A percentile compares a stretch with the other conserved stretches of the same genome.
Conservation (phyloP, 2,797 vertebrate genomes). For the Sarcophilus harrisii region DNA sequence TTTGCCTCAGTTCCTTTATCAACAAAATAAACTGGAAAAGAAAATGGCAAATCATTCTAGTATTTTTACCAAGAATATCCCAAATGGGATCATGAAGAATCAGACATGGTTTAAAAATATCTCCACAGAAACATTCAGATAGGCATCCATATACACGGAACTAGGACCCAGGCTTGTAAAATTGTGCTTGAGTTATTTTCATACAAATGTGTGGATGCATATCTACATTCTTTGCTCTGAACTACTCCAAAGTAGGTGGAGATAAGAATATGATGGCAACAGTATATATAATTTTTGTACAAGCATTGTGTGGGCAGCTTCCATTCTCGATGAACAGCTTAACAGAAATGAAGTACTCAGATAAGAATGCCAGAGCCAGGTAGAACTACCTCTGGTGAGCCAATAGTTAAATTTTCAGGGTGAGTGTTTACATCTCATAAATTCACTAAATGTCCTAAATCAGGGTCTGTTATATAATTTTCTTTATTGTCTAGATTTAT, state of each 20-base stretch:
- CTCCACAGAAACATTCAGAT: not conserved
- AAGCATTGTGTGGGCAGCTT: conserved; percentile 70
- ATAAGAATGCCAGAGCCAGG: conserved; percentile 37
- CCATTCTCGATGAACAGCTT: conserved; percentile 60
- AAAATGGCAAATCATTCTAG: not conserved
- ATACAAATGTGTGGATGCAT: conserved; percentile 56
- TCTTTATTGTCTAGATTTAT: not conserved
- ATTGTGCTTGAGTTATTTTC: conserved; percentile 51
- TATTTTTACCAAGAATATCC: not conserved
- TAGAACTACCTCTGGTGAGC: not conserved
- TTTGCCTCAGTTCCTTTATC: not conserved
- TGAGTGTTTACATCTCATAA: not conserved
- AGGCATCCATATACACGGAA: conserved; percentile 10
- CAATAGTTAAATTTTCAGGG: not conserved
- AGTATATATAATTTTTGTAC: conserved; percentile 62
- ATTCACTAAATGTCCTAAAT: not conserved
- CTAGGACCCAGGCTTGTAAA: conserved; percentile 30
- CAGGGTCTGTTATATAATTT: not conserved
- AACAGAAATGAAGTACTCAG: conserved; percentile 65
- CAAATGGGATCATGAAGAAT: not conserved
- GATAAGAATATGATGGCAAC: conserved; percentile 60
- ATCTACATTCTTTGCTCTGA: conserved; percentile 45
- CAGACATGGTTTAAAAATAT: not conserved
- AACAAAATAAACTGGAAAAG: not conserved
- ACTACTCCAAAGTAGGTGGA: conserved; percentile 55